A percentile compares a stretch with the other conserved stretches of the same genome.
These are phyloP conservation scores for Cyanoderma ruficeps DNA, from an alignment of 2,113 vertebrate species.

Conservation along the genomic window DNA sequence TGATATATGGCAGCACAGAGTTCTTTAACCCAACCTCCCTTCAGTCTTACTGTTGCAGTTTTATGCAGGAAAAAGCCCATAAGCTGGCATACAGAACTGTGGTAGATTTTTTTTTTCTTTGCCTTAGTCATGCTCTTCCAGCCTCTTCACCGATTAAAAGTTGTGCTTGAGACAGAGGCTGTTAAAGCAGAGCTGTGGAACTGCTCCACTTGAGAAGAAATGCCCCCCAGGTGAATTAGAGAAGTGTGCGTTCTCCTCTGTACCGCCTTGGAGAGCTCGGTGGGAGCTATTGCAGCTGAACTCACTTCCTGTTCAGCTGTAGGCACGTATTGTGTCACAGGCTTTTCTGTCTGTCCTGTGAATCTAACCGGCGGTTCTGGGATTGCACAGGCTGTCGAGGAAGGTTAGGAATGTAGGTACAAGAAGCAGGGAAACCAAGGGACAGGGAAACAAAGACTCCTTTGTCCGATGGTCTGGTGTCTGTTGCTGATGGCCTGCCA, in stretches of 20 bases:
- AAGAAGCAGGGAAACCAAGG: neutral
- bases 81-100: neutral
- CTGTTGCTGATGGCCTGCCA: neutral
- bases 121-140: neutral
- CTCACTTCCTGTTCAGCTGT: slow-evolving; percentile 17
- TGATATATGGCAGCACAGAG: neutral
- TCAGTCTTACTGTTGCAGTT: neutral
- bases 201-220: neutral
- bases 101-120: neutral
- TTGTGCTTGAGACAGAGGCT: neutral
- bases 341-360: neutral
- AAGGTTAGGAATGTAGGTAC: neutral
- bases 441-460: neutral
- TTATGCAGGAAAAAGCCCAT: neutral
- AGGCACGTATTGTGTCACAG: neutral
- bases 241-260: neutral
- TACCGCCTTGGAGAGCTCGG: neutral
- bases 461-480: neutral
- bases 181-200: neutral
- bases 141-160: neutral
- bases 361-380: neutral
- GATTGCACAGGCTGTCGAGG: neutral
- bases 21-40: neutral
- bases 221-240: neutral
- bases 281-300: neutral